phyloP scores from a whole-genome alignment of 2,113 vertebrate genomes.

The Tenrec ecaudatus region DNA sequence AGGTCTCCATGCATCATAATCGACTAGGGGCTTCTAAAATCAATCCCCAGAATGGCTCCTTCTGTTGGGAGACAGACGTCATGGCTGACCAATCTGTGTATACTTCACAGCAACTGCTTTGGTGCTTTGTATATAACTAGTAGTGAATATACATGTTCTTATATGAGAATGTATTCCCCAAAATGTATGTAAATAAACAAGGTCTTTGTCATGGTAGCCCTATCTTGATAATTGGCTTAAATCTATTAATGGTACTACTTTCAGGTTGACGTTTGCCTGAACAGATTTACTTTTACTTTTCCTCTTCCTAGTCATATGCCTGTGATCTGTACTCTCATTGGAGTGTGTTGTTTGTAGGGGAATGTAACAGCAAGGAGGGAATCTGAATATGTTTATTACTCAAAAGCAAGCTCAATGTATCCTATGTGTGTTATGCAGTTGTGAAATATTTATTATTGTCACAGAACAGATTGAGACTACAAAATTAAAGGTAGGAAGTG shows the following conservation, averaged over 20 bases:
- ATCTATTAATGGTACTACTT: neutral
- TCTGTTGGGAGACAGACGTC: neutral
- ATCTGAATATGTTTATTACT: neutral
- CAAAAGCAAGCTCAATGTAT: neutral
- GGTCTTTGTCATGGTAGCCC: neutral
- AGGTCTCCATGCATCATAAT: neutral
- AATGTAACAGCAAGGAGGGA: neutral
- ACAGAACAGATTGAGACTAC: neutral
- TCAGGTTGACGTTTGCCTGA: neutral
- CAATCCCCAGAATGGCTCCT: neutral
- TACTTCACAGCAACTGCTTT: neutral
- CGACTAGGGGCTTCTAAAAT: too few species aligned
- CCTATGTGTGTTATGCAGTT: neutral
- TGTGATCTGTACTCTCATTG: too few species aligned
- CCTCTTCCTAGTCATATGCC: neutral
- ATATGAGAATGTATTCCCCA: neutral
- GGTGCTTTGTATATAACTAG: neutral
- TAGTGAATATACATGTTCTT: neutral
- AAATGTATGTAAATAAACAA: neutral
- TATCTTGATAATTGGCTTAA: neutral
- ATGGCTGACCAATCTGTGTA: neutral
- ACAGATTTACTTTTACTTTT: neutral
- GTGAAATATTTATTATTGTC: neutral
- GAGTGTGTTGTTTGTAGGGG: neutral
- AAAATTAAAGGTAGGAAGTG: neutral